Percentiles rank a stretch among this genome's conserved stretches.
phyloP scores from a whole-genome alignment of 1,140 invertebrate species.

The Epicauta chinensis region DNA sequence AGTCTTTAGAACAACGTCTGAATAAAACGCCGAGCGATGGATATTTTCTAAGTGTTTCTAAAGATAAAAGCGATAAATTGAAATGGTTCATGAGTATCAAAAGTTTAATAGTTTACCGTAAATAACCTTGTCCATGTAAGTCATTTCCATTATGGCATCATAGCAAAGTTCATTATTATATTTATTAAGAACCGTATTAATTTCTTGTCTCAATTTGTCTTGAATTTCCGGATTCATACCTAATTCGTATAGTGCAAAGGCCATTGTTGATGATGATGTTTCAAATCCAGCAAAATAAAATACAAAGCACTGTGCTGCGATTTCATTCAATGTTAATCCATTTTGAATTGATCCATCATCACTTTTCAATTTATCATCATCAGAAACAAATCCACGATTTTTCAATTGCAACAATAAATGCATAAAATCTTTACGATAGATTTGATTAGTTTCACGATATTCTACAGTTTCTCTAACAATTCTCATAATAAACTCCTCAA shows the following conservation, averaged over 20 bases:
- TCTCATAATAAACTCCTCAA: no score
- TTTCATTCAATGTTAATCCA: constrained; percentile 15
- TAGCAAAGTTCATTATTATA: constrained; percentile 48
- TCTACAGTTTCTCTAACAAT: no score
- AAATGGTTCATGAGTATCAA: neutral
- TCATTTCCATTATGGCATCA: constrained; percentile 50
- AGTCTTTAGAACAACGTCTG: constrained; percentile 48
- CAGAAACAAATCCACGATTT: constrained; percentile 27
- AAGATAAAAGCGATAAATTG: constrained; percentile 14
- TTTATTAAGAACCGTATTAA: constrained; percentile 42
- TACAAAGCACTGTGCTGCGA: constrained; percentile 23
- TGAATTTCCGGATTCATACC: constrained; percentile 46
- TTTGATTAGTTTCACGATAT: constrained; percentile 42
- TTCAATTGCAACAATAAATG: constrained; percentile 45
- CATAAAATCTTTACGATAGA: constrained; percentile 47
- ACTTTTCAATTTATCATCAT: constrained; percentile 3
- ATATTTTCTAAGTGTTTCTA: constrained; percentile 54
- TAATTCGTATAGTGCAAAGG: constrained; percentile 46
- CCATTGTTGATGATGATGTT: constrained; percentile 44
- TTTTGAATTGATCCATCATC: constrained; percentile 5
- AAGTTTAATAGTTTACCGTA: constrained; percentile 40
- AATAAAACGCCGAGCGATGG: constrained; percentile 46
- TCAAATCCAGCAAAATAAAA: constrained; percentile 47
- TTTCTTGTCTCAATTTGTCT: constrained; percentile 44
- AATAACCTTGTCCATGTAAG: constrained; percentile 33